Base-by-base conservation (phyloP, 2,113 vertebrate species). In the Heterotis niloticus region DNA sequence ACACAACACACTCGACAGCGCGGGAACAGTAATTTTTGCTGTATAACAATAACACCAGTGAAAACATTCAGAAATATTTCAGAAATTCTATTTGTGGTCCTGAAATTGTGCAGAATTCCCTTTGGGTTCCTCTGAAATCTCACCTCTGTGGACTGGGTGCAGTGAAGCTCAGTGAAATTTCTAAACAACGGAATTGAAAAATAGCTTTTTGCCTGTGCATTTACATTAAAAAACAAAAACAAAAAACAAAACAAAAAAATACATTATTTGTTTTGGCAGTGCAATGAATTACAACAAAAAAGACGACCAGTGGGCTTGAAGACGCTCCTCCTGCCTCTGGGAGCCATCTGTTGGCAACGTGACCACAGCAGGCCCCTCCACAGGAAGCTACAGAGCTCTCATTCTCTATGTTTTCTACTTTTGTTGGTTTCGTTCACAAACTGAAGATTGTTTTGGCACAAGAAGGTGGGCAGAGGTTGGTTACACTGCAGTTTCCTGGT, bases 401-500 rank as follows among this genome's bases (percentile, higher is more conserved):
- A 24, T 59, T n/a, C n/a, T 74, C 13, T 7, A 13, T 11, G 54
- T 65, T 70, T 29, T 2, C 5, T 64, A 44, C 26, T n/a, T 65
- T 24, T 54, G 51, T 29, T 26, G 4, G 24, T 34, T 56, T 51
- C 10, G 1, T 59, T 24, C 52, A 5, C 26, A 54, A 64, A n/a
- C 44, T 3, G 71, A 28, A 23, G 12, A 3, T 18, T 11, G 20
- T n/a, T 77, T 77, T 81, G 75, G 75, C 65, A 51, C 17, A 52
- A 75, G 51, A 18, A 72, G 75, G 51, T 44, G 62, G 68, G 76
- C 59, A 17, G 16, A 29, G 16, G 14, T 3, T 7, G 13, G 28
- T 92, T 81, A 93, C 87, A 99, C 97, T 0, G 97, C 95, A 0
- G 96, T 99, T 87, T 99, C 97, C 87, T 98, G 97, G 89, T 99